A percentile compares a stretch with the other conserved stretches of the same genome.
Conservation (phyloP, 2,888 invertebrate species). For the Odontomyia ornata region DNA sequence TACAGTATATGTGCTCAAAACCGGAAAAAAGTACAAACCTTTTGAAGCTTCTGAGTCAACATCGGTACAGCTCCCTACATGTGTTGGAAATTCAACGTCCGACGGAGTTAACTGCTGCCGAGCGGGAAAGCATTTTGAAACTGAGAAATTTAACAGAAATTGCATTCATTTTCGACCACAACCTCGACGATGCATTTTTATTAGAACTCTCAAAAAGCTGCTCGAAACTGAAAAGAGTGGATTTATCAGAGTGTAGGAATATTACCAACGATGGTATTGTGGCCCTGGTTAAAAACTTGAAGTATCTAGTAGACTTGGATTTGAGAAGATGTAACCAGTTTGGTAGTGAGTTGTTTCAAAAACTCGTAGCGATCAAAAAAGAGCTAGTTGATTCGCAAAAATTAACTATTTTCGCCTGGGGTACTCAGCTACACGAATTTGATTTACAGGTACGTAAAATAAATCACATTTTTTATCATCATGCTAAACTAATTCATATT, state of each 20-base stretch:
- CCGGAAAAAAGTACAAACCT: neutral
- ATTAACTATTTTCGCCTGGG: neutral
- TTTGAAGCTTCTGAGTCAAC: neutral
- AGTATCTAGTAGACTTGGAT: neutral
- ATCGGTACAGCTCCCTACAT: neutral
- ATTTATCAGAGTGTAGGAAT: neutral
- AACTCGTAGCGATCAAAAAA: neutral
- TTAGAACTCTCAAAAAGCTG: neutral
- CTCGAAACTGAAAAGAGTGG: neutral
- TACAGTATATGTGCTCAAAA: neutral
- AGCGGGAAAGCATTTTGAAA: neutral
- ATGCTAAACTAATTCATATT: neutral
- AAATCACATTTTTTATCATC: neutral
- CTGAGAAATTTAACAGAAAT: neutral
- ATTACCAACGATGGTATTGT: slow-evolving; percentile 6
- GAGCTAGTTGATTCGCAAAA: too few relatives aligned
- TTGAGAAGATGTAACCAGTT: slow-evolving; percentile 18
- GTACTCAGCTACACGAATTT: neutral
- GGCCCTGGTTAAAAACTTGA: neutral
- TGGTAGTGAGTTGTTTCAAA: neutral
- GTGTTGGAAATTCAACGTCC: neutral
- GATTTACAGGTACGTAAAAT: neutral
- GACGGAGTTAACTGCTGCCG: neutral
- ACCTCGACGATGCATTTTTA: neutral
- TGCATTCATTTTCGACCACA: neutral